These are phyloP conservation scores for Agonopterix subpropinquella DNA, from an alignment of 2,888 invertebrate species.

Conservation along the genomic window DNA sequence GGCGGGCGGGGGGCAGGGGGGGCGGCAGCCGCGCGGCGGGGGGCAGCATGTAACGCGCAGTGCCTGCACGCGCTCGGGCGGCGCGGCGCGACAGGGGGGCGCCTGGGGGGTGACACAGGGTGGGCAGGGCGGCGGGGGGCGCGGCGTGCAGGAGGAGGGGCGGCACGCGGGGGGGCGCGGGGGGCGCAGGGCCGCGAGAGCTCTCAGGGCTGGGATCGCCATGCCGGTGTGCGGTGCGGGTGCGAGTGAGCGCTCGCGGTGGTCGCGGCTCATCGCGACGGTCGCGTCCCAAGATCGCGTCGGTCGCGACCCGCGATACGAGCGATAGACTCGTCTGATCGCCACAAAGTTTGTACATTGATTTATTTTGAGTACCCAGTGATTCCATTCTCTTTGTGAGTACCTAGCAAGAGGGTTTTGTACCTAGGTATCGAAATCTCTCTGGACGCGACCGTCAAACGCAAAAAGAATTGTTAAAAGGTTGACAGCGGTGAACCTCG, in stretches of 20 bases:
- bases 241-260: background rate
- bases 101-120: background rate
- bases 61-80: background rate
- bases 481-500: too few species aligned
- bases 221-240: background rate
- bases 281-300: background rate
- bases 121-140: background rate
- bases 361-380: too few species aligned
- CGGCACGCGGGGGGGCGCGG: background rate
- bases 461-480: too few species aligned
- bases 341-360: too few species aligned
- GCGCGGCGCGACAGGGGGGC: conserved; percentile 1
- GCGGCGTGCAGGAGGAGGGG: background rate
- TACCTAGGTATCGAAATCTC: too few species aligned
- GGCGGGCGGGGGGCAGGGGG: conserved; percentile 20
- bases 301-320: background rate
- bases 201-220: background rate
- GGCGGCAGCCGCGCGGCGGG: conserved; percentile 14
- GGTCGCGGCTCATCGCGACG: background rate
- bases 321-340: background rate
- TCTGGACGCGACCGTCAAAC: too few species aligned
- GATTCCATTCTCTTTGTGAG: too few species aligned
- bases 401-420: too few species aligned
- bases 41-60: conserved; percentile 4
- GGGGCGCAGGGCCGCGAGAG: background rate